Percentiles rank a stretch among this genome's conserved stretches.
phyloP scores from a whole-genome alignment of 1,140 invertebrate genomes.

The Drosophila equinoxialis region DNA sequence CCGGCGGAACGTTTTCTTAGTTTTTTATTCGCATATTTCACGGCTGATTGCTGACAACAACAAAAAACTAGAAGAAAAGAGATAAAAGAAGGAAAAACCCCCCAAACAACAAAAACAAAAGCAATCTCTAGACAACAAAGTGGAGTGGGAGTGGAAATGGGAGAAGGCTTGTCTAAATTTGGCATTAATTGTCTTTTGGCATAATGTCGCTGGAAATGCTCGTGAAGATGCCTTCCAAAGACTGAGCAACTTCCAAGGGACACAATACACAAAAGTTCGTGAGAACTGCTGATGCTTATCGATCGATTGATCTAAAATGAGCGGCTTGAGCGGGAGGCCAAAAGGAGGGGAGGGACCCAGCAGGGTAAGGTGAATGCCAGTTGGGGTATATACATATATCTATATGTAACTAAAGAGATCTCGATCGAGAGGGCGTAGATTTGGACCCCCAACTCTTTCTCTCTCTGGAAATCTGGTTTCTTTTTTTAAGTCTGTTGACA shows the following conservation, averaged over 20 bases:
- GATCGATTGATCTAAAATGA: constrained; percentile 1
- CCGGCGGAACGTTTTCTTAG: constrained; percentile 25
- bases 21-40: constrained; percentile 61
- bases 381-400: neutral
- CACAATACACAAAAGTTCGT: neutral
- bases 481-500: neutral
- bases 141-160: neutral
- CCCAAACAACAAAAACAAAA: neutral
- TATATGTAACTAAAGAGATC: neutral
- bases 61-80: neutral
- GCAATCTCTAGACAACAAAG: neutral
- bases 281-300: constrained; percentile 12
- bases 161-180: constrained; percentile 56
- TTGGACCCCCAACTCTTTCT: neutral
- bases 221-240: neutral
- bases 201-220: constrained; percentile 49
- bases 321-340: neutral
- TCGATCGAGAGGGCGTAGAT: neutral
- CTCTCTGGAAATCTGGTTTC: neutral
- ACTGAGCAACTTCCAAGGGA: constrained; percentile 1
- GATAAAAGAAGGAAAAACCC: neutral
- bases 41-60: constrained; percentile 43
- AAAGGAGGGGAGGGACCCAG: neutral
- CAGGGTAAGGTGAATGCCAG: neutral
- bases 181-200: constrained; percentile 56